Evolutionary conservation across 1,140 invertebrate species (phyloP).

Genomic region (Calliphora vicina): DNA sequence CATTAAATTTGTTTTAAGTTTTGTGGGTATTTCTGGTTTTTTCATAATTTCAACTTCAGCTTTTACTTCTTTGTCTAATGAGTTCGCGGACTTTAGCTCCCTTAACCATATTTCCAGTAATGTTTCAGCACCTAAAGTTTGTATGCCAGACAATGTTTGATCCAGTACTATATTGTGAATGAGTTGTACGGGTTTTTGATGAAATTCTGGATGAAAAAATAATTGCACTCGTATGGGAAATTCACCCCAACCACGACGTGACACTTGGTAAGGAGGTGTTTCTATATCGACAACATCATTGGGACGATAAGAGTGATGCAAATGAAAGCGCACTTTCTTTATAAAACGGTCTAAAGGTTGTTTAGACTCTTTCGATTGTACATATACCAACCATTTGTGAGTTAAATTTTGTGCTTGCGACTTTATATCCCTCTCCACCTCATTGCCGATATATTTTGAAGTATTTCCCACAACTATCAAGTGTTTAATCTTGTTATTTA

Average conservation of each 20-base stretch:
- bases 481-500: slow-evolving; percentile 58
- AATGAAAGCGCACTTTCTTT: slow-evolving; percentile 76
- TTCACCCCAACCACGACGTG: slow-evolving; percentile 88
- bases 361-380: slow-evolving; percentile 67
- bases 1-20: slow-evolving; percentile 19
- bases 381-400: slow-evolving; percentile 91
- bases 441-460: slow-evolving; percentile 80
- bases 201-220: slow-evolving; percentile 73
- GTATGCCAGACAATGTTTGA: slow-evolving; percentile 83
- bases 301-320: slow-evolving; percentile 89
- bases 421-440: slow-evolving; percentile 66
- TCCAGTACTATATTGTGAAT: slow-evolving; percentile 86
- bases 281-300: slow-evolving; percentile 85
- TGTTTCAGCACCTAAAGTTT: slow-evolving; percentile 83
- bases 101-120: slow-evolving; percentile 75
- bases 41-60: not conserved
- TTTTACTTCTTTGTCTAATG: slow-evolving; percentile 11
- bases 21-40: not conserved
- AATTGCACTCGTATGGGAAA: slow-evolving; percentile 84
- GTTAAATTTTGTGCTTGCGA: slow-evolving; percentile 66
- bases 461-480: slow-evolving; percentile 81
- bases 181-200: slow-evolving; percentile 82
- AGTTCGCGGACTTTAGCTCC: slow-evolving; percentile 48
- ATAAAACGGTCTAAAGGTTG: slow-evolving; percentile 71
- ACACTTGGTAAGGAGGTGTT: slow-evolving; percentile 81